Evolutionary conservation across 1,140 invertebrate species (phyloP), one percentile per base, ranked within the genome.

Genomic region (Drosophila auraria): DNA sequence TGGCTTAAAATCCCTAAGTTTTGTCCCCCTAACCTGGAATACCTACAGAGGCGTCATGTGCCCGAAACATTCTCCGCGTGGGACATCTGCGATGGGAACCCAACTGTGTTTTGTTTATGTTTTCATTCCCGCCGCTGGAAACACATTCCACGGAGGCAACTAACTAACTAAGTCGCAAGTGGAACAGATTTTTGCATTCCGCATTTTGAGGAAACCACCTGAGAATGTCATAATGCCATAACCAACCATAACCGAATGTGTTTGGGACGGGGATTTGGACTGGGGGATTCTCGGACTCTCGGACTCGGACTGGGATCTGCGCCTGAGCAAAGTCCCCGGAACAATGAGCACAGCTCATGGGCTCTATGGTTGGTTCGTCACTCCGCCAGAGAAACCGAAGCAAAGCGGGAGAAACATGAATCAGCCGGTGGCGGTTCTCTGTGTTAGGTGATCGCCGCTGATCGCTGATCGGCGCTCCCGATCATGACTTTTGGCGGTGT

Each of bases 401-500:
- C 70, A 61, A 59, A 80, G 71, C n/a, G 47, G 45, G 68, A 61
- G 56, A 73, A 86, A 64, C 51, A 90, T 89, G 86, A 89, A 84
- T 89, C 84, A 89, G 83, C 82, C 70, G 47, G 38, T 38, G 66
- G 66, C 66, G 27, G 36, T 69, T 53, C 63, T 70, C 70, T 66
- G 66, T 75, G 66, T 70, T 47, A 60, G 63, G 42, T 63, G 70
- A 62, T 50, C 62, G 69, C 36, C 45, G 61, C 36, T 53, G 71
- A 77, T 77, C 73, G 71, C 56, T 44, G 61, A 71, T 71, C 68
- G 68, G 23, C 12, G 68, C 68, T 71, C 68, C 50, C 82, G 84
- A 89, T 89, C 84, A 89, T 89, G 84, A 89, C 84, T 84, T 89
- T 84, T 80, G 74, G 51, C 59, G 72, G 78, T 89, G 86, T 58